phyloP scores from a whole-genome alignment of 2,113 vertebrate species.

The Panthera uncia region DNA sequence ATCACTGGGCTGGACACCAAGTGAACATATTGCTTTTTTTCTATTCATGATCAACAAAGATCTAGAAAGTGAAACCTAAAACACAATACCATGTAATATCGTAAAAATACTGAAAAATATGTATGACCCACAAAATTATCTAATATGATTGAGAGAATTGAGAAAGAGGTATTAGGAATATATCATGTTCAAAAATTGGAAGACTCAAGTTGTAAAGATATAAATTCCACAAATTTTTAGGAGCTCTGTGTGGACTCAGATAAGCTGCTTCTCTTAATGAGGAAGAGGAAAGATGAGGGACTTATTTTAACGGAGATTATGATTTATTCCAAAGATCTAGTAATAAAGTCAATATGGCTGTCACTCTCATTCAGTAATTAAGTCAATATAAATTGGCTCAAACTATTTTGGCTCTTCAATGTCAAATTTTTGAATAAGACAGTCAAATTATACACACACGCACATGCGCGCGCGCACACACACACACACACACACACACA shows the following conservation, averaged over 20 bases:
- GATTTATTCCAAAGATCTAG: not conserved
- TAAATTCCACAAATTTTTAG: not conserved
- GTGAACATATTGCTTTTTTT: not conserved
- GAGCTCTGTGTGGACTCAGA: not conserved
- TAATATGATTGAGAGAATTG: not conserved
- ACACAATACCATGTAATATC: not conserved
- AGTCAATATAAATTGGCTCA: not conserved
- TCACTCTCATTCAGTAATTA: not conserved
- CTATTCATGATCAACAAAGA: not conserved
- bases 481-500: not conserved
- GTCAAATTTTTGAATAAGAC: conserved; percentile 1
- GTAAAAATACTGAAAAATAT: not conserved
- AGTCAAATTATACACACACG: not conserved
- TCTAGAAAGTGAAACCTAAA: not conserved
- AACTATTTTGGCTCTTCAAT: not conserved
- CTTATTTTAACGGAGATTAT: not conserved
- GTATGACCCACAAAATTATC: not conserved
- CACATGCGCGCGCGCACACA: too few species aligned
- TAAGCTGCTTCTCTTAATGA: not conserved
- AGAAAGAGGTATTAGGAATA: not conserved
- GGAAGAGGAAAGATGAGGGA: not conserved
- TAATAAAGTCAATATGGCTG: not conserved
- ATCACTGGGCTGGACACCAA: not conserved
- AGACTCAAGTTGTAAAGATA: not conserved
- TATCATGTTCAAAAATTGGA: not conserved